Base-by-base conservation (phyloP, 2,888 invertebrate genomes). In the Hydrotaea cyrtoneurina region DNA sequence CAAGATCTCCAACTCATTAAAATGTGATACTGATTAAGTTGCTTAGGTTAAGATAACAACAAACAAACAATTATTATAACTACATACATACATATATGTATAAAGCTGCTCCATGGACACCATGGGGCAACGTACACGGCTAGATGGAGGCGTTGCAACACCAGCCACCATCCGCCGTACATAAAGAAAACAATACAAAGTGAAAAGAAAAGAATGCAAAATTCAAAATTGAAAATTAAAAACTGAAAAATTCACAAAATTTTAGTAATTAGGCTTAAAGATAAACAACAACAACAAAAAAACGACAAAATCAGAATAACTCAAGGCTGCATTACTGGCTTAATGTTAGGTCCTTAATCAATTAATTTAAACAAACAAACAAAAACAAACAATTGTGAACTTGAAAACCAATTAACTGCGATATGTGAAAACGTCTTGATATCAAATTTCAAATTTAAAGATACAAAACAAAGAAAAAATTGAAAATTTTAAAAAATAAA, bases 1-100 rank as follows among this genome's bases (percentile, higher is more conserved):
- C 85, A 85, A 85, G 85, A 85, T 85, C 85, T 85, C 85, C 85
- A 85, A 85, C 85, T 85, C 85, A 85, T 85, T 80, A 85, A 80
- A 80, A 85, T 85, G 85, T 85, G 85, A 85, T 85, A 85, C 85
- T 85, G 79, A 85, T 85, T 85, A 85, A 85, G 85, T 85, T 82
- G 85, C 85, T 80, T 85, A 85, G 85, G 79, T 82, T 85, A 85
- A 85, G 85, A 82, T 69, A 53, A 57, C 17, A 76, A 77, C 31
- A n/a, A 76, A 76, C 15, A 57, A 43, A 73, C 31, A 73, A 59
- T 59, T 26, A 59, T 59, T 59, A 59, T 55, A 55, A 21, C 21
- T 55, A 53, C 10, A 19, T 1, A n/a, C n/a, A n/a, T n/a, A n/a
- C n/a, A n/a, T n/a, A n/a, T n/a, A n/a, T n/a, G n/a, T n/a, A n/a